phyloP scores from a whole-genome alignment of 2,888 invertebrate species.

The Drosophila anomalata region DNA sequence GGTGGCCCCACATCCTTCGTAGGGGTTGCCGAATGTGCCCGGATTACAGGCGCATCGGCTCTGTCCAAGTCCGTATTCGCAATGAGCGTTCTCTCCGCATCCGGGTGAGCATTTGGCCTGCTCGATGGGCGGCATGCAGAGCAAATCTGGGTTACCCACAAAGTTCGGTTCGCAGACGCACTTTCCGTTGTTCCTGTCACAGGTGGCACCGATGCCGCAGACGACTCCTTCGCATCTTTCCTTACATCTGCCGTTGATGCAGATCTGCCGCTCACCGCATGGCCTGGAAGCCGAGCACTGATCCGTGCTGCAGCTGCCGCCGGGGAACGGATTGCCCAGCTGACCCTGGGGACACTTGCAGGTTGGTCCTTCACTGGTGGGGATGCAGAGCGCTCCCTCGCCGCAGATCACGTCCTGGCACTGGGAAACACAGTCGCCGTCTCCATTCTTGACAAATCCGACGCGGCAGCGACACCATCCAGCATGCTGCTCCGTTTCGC shows the following conservation, averaged over 20 bases:
- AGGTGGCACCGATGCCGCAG: conserved; percentile 94
- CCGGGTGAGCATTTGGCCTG: conserved; percentile 91
- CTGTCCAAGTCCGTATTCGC: conserved; percentile 89
- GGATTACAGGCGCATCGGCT: conserved; percentile 93
- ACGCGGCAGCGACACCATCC: conserved; percentile 95
- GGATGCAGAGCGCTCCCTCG: conserved; percentile 92
- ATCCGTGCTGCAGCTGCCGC: conserved; percentile 92
- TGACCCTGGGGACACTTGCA: conserved; percentile 95
- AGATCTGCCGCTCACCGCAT: conserved; percentile 91
- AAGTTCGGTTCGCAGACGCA: conserved; percentile 95
- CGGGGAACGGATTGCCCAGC: conserved; percentile 95
- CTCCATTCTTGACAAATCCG: conserved; percentile 91
- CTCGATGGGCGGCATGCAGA: conserved; percentile 94
- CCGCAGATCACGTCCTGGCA: conserved; percentile 89
- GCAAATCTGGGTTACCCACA: conserved; percentile 93
- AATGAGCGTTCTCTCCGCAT: conserved; percentile 93
- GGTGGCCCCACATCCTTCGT: conserved; percentile 90
- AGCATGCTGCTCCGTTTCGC: conserved; percentile 94
- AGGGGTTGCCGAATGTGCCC: conserved; percentile 94
- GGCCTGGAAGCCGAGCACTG: conserved; percentile 91
- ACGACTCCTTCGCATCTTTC: conserved; percentile 93
- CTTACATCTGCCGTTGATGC: conserved; percentile 94
- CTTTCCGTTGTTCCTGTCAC: conserved; percentile 91
- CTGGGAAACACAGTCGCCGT: conserved; percentile 92
- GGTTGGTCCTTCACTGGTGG: conserved; percentile 92